phyloP scores from a whole-genome alignment of 2,113 vertebrate species.

The Patagioenas fasciata region DNA sequence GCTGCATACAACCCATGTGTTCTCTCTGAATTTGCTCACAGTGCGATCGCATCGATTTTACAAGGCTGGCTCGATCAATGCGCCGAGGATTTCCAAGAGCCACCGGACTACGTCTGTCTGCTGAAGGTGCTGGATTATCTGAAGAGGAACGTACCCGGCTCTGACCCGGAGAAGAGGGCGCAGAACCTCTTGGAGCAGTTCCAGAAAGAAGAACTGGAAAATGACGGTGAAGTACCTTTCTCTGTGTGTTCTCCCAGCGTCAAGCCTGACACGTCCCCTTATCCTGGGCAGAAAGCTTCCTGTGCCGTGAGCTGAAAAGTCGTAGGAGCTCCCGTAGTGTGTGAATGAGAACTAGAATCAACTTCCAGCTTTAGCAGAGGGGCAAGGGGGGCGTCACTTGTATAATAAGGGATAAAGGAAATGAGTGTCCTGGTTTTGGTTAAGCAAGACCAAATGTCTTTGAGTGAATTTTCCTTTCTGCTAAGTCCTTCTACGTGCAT shows the following conservation, averaged over 20 bases:
- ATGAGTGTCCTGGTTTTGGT: not conserved
- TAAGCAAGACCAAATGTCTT: too few relatives aligned
- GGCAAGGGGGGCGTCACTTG: not conserved
- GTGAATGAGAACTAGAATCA: too few relatives aligned
- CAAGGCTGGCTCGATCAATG: conserved; percentile 93
- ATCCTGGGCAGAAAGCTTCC: conserved; percentile 31
- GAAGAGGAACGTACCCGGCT: conserved; percentile 81
- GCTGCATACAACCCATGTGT: not conserved
- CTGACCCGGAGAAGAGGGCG: conserved; percentile 84
- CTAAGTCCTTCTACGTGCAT: too few relatives aligned
- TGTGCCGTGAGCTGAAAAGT: not conserved
- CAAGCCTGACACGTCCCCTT: not conserved
- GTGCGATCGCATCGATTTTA: conserved; percentile 88
- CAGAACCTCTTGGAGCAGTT: conserved; percentile 88
- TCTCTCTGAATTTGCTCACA: conserved; percentile 48
- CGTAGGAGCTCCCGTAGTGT: too few relatives aligned
- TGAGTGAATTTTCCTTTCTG: too few relatives aligned
- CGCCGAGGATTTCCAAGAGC: conserved; percentile 91
- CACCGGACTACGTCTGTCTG: conserved; percentile 84
- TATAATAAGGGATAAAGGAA: not conserved
- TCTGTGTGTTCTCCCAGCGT: not conserved
- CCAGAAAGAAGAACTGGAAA: conserved; percentile 82
- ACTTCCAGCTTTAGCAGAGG: not conserved
- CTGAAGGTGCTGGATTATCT: conserved; percentile 85
- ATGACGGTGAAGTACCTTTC: conserved; percentile 71